These are phyloP conservation scores for Limosa lapponica DNA, from an alignment of 2,797 vertebrate species.

Conservation along the genomic window DNA sequence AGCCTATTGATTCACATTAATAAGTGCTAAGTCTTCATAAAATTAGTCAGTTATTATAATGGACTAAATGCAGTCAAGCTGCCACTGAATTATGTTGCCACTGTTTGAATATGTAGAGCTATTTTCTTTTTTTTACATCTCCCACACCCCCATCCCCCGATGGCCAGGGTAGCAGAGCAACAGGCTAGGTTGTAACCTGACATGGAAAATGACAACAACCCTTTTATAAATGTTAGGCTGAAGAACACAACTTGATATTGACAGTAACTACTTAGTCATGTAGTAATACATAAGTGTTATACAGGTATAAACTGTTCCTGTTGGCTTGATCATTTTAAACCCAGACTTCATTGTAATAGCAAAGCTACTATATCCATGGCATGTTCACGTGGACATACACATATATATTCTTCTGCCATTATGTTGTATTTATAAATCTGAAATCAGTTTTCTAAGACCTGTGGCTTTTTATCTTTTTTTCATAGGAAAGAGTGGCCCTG, in stretches of 20 bases:
- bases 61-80: neutral
- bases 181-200: neutral
- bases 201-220: neutral
- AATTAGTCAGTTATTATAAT: neutral
- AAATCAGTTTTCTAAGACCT: slow-evolving; percentile 11
- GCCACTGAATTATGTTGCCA: neutral
- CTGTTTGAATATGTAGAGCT: neutral
- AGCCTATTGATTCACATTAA: neutral
- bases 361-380: neutral
- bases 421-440: neutral
- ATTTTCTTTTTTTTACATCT: neutral
- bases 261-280: neutral
- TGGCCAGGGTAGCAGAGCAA: neutral
- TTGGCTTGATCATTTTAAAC: neutral
- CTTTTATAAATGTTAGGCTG: neutral
- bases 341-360: neutral
- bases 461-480: slow-evolving; percentile 26
- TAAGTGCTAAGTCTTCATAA: neutral
- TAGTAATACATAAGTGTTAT: neutral
- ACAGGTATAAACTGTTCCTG: neutral
- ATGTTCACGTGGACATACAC: neutral
- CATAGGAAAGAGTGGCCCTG: slow-evolving; percentile 92
- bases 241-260: neutral
- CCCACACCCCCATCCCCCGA: neutral
- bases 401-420: neutral